Evolutionary conservation across 2,113 vertebrate genomes (phyloP).

Genomic region (Nycticorax nycticorax): DNA sequence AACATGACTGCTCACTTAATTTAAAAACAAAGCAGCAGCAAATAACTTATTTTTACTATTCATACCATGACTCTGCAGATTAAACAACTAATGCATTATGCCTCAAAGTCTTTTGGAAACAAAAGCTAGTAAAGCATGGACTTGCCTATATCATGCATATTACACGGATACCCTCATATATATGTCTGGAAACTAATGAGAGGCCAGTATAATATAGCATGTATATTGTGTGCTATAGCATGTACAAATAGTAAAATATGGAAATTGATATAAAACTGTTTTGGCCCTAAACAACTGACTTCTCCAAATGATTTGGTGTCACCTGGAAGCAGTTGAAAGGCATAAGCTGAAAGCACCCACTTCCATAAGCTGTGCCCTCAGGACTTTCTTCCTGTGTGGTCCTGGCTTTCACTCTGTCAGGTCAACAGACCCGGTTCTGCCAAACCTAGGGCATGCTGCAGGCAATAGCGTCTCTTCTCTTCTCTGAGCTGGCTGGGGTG

Average conservation of each 20-base stretch:
- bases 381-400: not conserved
- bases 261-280: not conserved
- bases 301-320: not conserved
- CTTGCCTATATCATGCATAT: not conserved
- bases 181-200: not conserved
- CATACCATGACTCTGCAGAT: not conserved
- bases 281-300: not conserved
- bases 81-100: not conserved
- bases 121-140: not conserved
- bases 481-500: rapidly evolving
- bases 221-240: not conserved
- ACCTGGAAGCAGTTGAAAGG: not conserved
- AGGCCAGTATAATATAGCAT: not conserved
- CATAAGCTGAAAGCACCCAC: not conserved
- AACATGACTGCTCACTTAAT: not conserved
- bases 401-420: not conserved
- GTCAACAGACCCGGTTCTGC: not conserved
- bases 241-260: not conserved
- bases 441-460: not conserved
- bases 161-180: not conserved
- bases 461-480: not conserved
- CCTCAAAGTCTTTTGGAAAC: not conserved
- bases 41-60: not conserved
- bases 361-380: not conserved
- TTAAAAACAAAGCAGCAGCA: not conserved